Conservation (phyloP, 92 coral and sea anemone species). For the Anthopleura xanthogrammica region DNA sequence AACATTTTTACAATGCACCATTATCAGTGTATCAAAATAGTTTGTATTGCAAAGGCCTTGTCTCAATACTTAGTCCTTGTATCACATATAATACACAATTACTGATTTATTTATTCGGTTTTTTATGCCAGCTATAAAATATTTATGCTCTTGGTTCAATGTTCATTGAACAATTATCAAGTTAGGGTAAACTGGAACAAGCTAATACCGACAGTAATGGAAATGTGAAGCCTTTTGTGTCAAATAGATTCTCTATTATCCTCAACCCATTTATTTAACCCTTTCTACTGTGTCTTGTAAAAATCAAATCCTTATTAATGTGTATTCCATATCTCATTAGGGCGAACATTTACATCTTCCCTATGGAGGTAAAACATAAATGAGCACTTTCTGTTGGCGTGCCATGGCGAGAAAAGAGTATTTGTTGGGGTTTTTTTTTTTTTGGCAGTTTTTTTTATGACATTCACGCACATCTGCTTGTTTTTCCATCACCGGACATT, state of each 20-base stretch:
- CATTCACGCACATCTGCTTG: background rate
- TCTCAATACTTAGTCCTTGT: conserved; percentile 16
- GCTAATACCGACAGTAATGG: conserved; percentile 29
- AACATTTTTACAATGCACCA: conserved; percentile 4
- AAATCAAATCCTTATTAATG: background rate
- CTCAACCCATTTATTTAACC: background rate
- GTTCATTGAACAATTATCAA: conserved; percentile 63
- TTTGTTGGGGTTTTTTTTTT: background rate
- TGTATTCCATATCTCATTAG: background rate
- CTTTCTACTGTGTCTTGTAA: background rate
- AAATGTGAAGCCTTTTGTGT: conserved; percentile 27
- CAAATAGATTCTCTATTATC: conserved; percentile 1
- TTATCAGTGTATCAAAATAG: conserved; percentile 17
- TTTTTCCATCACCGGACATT: background rate
- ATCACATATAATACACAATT: conserved; percentile 65
- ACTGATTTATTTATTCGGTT: conserved; percentile 74
- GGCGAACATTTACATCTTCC: background rate
- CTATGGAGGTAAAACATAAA: background rate
- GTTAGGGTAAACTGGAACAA: conserved; percentile 30
- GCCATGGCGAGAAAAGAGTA: background rate
- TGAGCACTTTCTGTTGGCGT: background rate
- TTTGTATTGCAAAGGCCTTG: background rate
- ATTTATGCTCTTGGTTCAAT: conserved; percentile 52
- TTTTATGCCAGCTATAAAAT: conserved; percentile 64
- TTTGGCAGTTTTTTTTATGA: background rate